Base-by-base conservation (phyloP, 2,113 vertebrate genomes). In the Piliocolobus tephrosceles region DNA sequence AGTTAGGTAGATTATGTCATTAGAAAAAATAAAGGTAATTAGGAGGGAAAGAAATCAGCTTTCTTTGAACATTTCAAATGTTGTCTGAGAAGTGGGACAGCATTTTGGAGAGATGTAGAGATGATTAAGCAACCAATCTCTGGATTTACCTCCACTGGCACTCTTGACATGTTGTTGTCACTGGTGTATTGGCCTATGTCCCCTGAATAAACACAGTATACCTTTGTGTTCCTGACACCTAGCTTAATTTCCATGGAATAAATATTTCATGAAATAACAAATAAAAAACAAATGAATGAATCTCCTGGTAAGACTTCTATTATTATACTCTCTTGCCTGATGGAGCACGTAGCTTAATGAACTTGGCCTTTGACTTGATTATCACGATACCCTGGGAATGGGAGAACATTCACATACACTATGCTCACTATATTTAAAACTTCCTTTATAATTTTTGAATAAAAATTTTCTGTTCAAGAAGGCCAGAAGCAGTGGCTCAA, bases 211-310 rank as follows among this genome's bases (percentile, higher is more conserved):
- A 87, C 27, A 72, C 40, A 86, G 45, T n/a, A 47, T 22, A 91
- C 57, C 47, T 91, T 58, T 94, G 9, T 66, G 23, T 90, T 85
- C 23, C 52, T 80, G 32, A 85, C 11, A 86, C 40, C n/a, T 58
- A 58, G 40, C 7, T 89, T 85, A 68, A 52, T 80, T 72, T 55
- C 22, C 70, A 79, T 20, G 45, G n/a, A 86, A 86, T 86, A 90
- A 90, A 73, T 52, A n/a, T 58, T 68, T 27, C 35, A 70, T 35
- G 4, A 83, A 83, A n/a, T 55, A 87, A 86, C 68, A 35, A 57
- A 72, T 82, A 17, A 68, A 73, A 64, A 90, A 78, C 13, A 95
- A 87, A 88, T n/a, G 35, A 91, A 30, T 78, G 57, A 94, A 78
- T 16, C 50, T 70, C 57, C 8, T 58, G 57, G 7, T 68, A 82